Conservation (phyloP, 2,888 invertebrate species). For the Eumacrocentrus americanus region DNA sequence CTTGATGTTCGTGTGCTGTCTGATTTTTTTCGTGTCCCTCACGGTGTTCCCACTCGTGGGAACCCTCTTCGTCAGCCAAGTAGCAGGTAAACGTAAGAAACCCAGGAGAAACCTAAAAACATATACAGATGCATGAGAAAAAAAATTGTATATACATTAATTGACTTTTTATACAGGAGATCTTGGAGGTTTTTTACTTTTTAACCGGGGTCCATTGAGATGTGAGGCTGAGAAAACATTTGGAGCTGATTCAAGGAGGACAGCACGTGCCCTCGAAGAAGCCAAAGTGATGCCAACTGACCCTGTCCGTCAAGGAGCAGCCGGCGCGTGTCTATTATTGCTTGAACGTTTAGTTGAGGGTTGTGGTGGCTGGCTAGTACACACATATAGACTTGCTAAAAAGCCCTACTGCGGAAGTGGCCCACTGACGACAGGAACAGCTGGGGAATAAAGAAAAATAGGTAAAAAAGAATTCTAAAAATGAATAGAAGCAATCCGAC, state of each 20-base stretch:
- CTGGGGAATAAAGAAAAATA: constrained; percentile 28
- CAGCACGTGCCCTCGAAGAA: constrained; percentile 13
- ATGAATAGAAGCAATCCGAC: too few relatives aligned
- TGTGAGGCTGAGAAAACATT: constrained; percentile 7
- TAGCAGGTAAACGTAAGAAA: not conserved
- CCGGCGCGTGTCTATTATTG: constrained; percentile 42
- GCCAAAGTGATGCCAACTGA: constrained; percentile 40
- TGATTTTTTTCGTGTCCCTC: constrained; percentile 14
- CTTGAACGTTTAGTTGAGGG: constrained; percentile 3
- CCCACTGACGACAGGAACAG: constrained; percentile 26
- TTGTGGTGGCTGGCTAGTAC: constrained; percentile 1
- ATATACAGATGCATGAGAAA: too few relatives aligned
- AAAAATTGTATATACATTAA: too few relatives aligned
- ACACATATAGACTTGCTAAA: constrained; percentile 17
- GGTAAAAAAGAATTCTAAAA: too few relatives aligned
- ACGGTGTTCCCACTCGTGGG: constrained; percentile 5
- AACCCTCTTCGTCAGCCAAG: not conserved
- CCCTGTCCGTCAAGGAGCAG: constrained; percentile 42
- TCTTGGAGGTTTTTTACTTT: too few relatives aligned
- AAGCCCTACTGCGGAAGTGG: constrained; percentile 20
- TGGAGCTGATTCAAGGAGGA: not conserved
- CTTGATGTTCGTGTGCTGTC: constrained; percentile 25
- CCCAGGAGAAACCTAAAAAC: too few relatives aligned
- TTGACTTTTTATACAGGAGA: too few relatives aligned
- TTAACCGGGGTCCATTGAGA: not conserved